Base-by-base conservation (phyloP, 2,888 invertebrate species). In the Hemithea aestivaria region DNA sequence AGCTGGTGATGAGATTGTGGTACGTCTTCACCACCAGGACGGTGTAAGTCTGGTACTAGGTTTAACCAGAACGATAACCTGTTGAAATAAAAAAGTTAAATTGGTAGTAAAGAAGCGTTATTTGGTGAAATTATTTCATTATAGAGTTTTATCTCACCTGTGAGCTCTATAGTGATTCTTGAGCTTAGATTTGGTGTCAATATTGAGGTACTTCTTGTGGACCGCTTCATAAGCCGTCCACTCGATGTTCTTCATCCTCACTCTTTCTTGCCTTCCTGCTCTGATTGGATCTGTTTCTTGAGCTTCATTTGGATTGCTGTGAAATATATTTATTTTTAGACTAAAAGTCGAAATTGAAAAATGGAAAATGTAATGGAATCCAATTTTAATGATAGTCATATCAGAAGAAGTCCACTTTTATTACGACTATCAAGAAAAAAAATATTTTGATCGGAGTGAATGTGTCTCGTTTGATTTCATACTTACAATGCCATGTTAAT, bases 101-200 rank as follows among this genome's bases (percentile, higher is more conserved):
- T n/a, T n/a, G n/a, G n/a, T n/a, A n/a, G n/a, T n/a, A n/a, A n/a
- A n/a, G n/a, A n/a, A n/a, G n/a, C n/a, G n/a, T n/a, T n/a, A n/a
- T n/a, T n/a, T n/a, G n/a, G n/a, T n/a, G n/a, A n/a, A n/a, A n/a
- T n/a, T n/a, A n/a, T n/a, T n/a, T n/a, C n/a, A n/a, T n/a, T n/a
- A 16, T 4, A 16, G 16, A 16, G n/a, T 16, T 16, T 16, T 16
- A 4, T 41, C 58, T 49, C 58, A 87, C 88, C 93, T 90, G 68
- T 97, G 97, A 1, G 97, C 97, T 50, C 97, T 91, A 82, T 97
- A 98, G 84, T 97, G 97, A 61, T 96, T 96, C 74, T 96, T 96
- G 51, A 96, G 82, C 71, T 95, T 95, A 0, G 96, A 94, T 72
- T 97, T 96, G 30, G 93, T 93, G 67, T 96, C 97, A 62, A 97